A percentile compares a stretch with the other conserved stretches of the same genome.
Conservation (phyloP, 2,797 vertebrate species). For the Neoniphon sammara region DNA sequence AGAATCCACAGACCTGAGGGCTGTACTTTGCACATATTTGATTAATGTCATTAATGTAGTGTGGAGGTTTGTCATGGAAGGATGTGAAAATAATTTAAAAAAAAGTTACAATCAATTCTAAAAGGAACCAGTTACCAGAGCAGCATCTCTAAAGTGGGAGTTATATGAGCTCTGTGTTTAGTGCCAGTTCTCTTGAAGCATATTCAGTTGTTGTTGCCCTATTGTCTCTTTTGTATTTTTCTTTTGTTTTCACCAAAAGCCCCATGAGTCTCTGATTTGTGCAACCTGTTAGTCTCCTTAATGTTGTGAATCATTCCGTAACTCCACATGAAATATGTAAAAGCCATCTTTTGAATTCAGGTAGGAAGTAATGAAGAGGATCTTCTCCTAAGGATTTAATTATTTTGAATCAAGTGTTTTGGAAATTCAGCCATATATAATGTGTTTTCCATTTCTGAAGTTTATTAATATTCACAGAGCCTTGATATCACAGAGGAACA, state of each 20-base stretch:
- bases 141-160: no score
- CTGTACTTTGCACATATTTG: no score
- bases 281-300: constrained; percentile 32
- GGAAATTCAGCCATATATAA: constrained; percentile 42
- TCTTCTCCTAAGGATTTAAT: constrained; percentile 6
- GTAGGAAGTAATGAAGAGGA: constrained; percentile 28
- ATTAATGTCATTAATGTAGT: no score
- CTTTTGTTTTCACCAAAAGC: not conserved
- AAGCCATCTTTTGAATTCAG: constrained; percentile 31
- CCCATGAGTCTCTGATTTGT: not conserved
- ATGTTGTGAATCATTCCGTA: constrained; percentile 56
- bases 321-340: constrained; percentile 55
- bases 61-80: no score
- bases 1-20: no score
- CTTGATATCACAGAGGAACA: not conserved
- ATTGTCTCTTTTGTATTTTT: no score
- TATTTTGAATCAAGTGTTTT: constrained; percentile 21
- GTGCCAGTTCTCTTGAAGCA: no score
- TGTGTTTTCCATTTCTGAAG: constrained; percentile 27
- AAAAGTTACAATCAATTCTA: no score
- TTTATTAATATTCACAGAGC: constrained; percentile 10
- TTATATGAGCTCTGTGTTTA: no score
- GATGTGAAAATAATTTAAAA: no score
- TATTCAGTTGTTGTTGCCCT: no score
- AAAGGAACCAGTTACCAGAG: no score